Evolutionary conservation across 2,888 invertebrate genomes (phyloP).

Genomic region (Julus scandinavius): DNA sequence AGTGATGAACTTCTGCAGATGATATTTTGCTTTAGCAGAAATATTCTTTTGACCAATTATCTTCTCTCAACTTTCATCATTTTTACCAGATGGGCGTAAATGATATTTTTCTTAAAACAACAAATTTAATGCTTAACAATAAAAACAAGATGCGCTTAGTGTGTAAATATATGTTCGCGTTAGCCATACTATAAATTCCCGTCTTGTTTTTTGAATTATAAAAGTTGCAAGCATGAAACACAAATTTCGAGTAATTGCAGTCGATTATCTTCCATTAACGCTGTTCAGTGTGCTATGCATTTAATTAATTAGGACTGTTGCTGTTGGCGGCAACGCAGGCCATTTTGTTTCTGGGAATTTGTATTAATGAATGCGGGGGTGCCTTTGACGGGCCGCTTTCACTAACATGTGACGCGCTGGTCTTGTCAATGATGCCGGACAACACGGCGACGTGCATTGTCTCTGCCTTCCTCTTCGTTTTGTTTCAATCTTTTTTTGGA

Average conservation of each 20-base stretch:
- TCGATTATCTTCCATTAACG: slow-evolving; percentile 31
- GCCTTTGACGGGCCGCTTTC: slow-evolving; percentile 6
- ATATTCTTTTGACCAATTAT: not conserved
- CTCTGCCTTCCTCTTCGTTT: not conserved
- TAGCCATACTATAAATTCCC: not conserved
- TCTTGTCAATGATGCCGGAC: not conserved
- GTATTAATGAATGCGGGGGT: slow-evolving; percentile 43
- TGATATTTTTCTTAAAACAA: not conserved
- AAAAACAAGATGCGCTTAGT: no score
- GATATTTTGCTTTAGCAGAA: no score
- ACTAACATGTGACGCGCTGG: not conserved
- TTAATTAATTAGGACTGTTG: slow-evolving; percentile 22
- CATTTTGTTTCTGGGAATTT: not conserved
- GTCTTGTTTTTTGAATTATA: slow-evolving; percentile 10
- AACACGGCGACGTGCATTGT: not conserved
- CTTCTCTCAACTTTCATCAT: not conserved
- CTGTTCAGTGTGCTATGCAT: not conserved
- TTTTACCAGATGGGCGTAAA: not conserved
- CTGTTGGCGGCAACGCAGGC: not conserved
- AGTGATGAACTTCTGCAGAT: no score
- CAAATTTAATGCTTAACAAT: not conserved
- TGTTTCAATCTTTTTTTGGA: not conserved
- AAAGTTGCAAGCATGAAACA: not conserved
- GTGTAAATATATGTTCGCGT: no score
- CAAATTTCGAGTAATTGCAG: not conserved